Conservation (phyloP, 2,113 vertebrate species). For the Oophaga pumilio region DNA sequence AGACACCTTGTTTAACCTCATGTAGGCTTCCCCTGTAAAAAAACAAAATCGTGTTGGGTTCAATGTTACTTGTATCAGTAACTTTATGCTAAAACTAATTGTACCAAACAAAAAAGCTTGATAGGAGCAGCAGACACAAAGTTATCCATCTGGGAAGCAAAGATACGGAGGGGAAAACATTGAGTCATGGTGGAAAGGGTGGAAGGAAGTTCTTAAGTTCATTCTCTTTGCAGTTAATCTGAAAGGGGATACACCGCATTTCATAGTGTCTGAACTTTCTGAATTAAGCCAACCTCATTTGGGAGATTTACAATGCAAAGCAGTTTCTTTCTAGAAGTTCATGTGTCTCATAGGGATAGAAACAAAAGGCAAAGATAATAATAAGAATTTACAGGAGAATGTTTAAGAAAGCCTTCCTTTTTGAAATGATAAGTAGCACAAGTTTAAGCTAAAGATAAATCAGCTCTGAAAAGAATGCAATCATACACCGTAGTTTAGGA, state of each 20-base stretch:
- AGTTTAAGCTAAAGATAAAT: background rate
- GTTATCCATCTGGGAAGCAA: constrained; percentile 22
- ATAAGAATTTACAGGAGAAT: background rate
- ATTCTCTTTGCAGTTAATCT: constrained; percentile 35
- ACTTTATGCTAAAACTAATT: background rate
- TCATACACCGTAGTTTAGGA: background rate
- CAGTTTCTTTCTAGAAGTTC: constrained; percentile 22
- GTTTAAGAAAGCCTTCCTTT: background rate
- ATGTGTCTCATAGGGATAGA: background rate
- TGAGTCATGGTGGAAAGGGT: background rate
- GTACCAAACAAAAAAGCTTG: constrained; percentile 2
- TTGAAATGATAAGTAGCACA: background rate
- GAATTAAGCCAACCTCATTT: constrained; percentile 22
- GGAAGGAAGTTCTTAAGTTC: constrained; percentile 35
- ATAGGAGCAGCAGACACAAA: background rate
- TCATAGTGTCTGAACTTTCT: constrained; percentile 32
- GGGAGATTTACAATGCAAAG: constrained; percentile 45
- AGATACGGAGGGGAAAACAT: constrained; percentile 28
- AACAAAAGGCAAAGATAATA: constrained; percentile 39
- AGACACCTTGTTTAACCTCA: constrained; percentile 85
- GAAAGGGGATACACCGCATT: constrained; percentile 44
- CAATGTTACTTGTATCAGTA: constrained; percentile 11
- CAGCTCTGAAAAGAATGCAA: background rate
- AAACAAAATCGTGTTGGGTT: constrained; percentile 27
- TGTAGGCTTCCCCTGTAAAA: constrained; percentile 90